Base-by-base conservation (phyloP, 2,888 invertebrate genomes). In the Pachymerium ferrugineum region DNA sequence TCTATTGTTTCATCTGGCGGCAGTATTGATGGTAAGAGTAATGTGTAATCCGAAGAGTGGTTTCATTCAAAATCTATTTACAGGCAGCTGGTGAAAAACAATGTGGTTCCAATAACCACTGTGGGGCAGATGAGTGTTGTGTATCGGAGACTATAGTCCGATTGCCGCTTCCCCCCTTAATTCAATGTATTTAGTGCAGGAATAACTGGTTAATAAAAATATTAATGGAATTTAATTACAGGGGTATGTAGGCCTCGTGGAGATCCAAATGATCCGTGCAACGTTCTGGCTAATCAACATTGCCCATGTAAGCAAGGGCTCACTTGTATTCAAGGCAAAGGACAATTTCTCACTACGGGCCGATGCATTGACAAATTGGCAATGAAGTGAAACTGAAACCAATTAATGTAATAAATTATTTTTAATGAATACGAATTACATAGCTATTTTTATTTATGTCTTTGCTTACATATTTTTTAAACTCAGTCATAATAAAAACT, bases 221-320 rank as follows among this genome's bases (percentile, higher is more conserved):
- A 33, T 8, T 33, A 33, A 33, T 33, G 33, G 33, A 38, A 38
- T 12, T 38, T 38, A 14, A 28, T 62, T 62, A 62, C 10, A 62
- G 62, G 62, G 62, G 62, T 62, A 14, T 62, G 62, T 62, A 62
- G 62, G 14, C 25, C 10, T 10, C 62, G 62, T 62, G 62, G 62
- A 10, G 62, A 62, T 62, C 28, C 14, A 12, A 62, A 62, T 62
- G 62, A 62, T 14, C 62, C 62, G 1, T 62, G 62, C 62, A 62
- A 62, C 14, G 62, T 28, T 12, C 25, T 62, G 8, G 62, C 25
- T 28, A 62, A 62, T 22, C 62, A 62, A 28, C 62, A 62, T 62
- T 62, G 62, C 28, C 62, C 62, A 14, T 62, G 62, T 62, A 62
- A 62, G n/a, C 62, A 62, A 62, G n/a, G 12, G 10, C 28, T 28